These are phyloP conservation scores for Prolemur simus DNA, from an alignment of 2,113 vertebrate genomes.

Conservation along the genomic window DNA sequence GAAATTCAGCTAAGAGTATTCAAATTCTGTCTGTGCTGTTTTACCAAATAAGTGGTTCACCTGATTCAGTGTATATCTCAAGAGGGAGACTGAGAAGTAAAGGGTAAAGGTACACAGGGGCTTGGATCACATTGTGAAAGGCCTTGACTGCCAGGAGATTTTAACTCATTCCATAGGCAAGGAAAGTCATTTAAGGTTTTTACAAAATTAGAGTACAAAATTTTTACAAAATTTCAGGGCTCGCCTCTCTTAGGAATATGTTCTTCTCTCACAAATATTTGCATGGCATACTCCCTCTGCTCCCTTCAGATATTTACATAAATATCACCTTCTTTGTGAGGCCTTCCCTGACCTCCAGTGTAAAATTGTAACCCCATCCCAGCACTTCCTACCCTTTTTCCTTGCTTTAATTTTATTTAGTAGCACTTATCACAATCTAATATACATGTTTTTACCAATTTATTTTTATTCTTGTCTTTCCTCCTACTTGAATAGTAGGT, in stretches of 20 bases:
- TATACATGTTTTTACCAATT: background rate
- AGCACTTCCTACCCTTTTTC: background rate
- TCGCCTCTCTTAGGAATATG: background rate
- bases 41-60: background rate
- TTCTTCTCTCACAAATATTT: background rate
- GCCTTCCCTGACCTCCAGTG: background rate
- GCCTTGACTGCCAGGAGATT: background rate
- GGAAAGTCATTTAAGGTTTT: background rate
- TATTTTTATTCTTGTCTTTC: background rate
- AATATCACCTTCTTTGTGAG: background rate
- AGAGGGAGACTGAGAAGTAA: background rate
- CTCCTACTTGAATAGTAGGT: background rate
- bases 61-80: background rate
- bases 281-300: background rate
- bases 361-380: background rate
- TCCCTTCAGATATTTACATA: background rate
- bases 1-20: background rate
- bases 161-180: background rate
- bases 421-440: background rate
- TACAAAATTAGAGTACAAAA: background rate
- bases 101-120: background rate
- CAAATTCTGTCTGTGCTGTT: background rate
- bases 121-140: background rate
- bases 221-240: background rate
- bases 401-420: background rate